Conservation (phyloP, 2,113 vertebrate species). For the Pelmatolapia mariae region DNA sequence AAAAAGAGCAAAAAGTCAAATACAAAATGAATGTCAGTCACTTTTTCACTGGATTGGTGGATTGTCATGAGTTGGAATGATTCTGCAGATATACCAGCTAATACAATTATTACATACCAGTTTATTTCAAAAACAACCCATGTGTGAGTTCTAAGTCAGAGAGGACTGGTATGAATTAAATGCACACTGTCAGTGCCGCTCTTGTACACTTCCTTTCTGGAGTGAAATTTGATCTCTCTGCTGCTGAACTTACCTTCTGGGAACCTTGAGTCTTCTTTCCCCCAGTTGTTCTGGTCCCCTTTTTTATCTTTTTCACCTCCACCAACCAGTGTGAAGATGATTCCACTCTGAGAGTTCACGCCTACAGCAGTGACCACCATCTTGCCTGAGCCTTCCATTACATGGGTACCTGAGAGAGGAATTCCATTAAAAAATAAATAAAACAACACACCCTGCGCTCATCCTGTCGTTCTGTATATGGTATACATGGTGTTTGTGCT, state of each 20-base stretch:
- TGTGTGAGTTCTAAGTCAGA: background rate
- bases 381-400: constrained; percentile 96
- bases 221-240: background rate
- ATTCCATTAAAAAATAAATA: background rate
- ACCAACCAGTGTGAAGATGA: constrained; percentile 92
- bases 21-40: background rate
- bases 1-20: background rate
- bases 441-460: background rate
- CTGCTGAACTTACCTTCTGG: constrained; percentile 49
- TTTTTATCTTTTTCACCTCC: constrained; percentile 60
- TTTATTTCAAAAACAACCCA: background rate
- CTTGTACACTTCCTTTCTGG: background rate
- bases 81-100: background rate
- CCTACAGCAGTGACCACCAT: constrained; percentile 94
- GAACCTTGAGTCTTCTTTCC: constrained; percentile 45
- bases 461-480: background rate
- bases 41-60: background rate
- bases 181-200: background rate
- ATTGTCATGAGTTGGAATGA: background rate
- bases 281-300: constrained; percentile 47
- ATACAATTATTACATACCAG: background rate
- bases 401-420: constrained; percentile 62
- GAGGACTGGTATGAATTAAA: background rate
- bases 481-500: background rate
- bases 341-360: constrained; percentile 94